phyloP scores from a whole-genome alignment of 2,113 vertebrate species.

The Mobula hypostoma region DNA sequence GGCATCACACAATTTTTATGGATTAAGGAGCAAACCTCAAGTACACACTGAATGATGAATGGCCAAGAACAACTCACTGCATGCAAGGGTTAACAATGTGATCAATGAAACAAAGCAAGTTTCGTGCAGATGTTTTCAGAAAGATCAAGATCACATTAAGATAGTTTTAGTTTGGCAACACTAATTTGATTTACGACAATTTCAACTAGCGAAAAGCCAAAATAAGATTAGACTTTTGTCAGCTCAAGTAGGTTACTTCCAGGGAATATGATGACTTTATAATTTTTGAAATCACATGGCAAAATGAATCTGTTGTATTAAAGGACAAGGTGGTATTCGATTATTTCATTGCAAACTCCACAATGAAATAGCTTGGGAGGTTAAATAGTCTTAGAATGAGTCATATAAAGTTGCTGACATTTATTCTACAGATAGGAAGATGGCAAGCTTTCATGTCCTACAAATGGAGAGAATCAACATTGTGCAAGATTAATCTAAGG shows the following conservation, averaged over 20 bases:
- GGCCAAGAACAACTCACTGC: background rate
- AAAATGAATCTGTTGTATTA: background rate
- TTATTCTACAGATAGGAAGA: background rate
- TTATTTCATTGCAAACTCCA: background rate
- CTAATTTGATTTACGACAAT: background rate
- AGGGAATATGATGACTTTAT: background rate
- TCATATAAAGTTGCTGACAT: background rate
- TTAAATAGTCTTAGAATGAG: background rate
- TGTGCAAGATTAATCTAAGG: background rate
- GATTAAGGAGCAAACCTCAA: background rate
- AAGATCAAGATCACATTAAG: background rate
- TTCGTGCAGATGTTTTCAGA: background rate
- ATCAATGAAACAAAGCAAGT: background rate
- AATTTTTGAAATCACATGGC: background rate
- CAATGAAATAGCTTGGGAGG: background rate
- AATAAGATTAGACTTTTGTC: background rate
- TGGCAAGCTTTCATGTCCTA: background rate
- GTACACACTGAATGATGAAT: background rate
- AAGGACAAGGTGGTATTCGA: background rate
- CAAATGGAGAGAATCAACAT: background rate
- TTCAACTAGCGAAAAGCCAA: background rate
- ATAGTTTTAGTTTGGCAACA: background rate
- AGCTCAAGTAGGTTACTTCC: background rate
- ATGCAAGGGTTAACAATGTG: background rate
- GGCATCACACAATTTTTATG: background rate